phyloP scores from a whole-genome alignment of 1,140 invertebrate genomes.

The Monochamus saltuarius region DNA sequence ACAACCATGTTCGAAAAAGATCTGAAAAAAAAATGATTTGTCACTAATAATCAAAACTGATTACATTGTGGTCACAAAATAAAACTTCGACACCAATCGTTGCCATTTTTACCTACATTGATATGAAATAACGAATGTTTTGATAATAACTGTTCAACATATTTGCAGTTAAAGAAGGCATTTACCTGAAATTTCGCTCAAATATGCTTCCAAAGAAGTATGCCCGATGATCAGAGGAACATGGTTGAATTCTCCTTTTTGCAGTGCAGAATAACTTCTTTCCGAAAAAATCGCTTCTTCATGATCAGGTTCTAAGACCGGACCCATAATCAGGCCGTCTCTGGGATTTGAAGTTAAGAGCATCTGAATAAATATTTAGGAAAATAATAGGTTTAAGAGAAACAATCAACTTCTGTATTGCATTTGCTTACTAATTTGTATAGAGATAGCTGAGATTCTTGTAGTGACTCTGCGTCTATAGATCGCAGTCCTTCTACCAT shows the following conservation, averaged over 20 bases:
- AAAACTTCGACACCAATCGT: neutral
- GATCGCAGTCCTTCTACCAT: slow-evolving; percentile 19
- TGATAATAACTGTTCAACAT: no score
- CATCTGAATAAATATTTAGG: neutral
- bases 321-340: slow-evolving; percentile 28
- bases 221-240: slow-evolving; percentile 40
- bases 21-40: slow-evolving; percentile 19
- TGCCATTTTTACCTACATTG: neutral
- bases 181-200: slow-evolving; percentile 9
- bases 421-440: no score
- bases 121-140: no score
- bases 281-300: slow-evolving; percentile 31
- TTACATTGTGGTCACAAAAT: neutral
- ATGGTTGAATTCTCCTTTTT: slow-evolving; percentile 32
- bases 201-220: slow-evolving; percentile 35
- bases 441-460: no score
- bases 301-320: slow-evolving; percentile 35
- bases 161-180: neutral
- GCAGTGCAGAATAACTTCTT: slow-evolving; percentile 31
- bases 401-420: no score
- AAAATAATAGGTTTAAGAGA: no score
- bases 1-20: slow-evolving; percentile 23
- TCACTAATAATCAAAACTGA: neutral
- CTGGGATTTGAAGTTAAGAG: slow-evolving; percentile 19
- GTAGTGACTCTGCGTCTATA: slow-evolving; percentile 7